phyloP scores from a whole-genome alignment of 2,888 invertebrate species.

The Prosapia bicincta region DNA sequence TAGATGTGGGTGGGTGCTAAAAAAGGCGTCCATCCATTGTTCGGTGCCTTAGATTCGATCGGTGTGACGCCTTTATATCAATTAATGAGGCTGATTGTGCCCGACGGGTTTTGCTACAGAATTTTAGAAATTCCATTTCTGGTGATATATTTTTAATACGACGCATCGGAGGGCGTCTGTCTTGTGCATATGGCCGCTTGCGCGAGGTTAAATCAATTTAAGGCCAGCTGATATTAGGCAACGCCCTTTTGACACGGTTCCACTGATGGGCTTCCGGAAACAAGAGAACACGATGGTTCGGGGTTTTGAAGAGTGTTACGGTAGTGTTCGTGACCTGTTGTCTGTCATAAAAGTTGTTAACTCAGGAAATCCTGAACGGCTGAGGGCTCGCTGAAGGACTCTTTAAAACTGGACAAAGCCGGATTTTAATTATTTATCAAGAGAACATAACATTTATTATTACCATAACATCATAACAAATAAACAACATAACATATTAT shows the following conservation, averaged over 20 bases:
- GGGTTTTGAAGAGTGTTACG: too few species aligned
- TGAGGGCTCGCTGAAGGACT: too few species aligned
- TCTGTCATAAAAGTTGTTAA: too few species aligned
- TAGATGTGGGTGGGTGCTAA: constrained; percentile 28
- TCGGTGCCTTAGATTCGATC: constrained; percentile 21
- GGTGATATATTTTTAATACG: background rate
- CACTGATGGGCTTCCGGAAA: too few species aligned
- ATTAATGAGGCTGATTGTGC: constrained; percentile 18
- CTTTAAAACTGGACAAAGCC: too few species aligned
- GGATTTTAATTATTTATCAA: too few species aligned
- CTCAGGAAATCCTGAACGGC: too few species aligned
- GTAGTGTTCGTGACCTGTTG: too few species aligned
- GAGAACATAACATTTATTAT: too few species aligned
- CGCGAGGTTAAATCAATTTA: background rate
- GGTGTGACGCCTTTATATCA: constrained; percentile 16
- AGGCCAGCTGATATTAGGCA: background rate
- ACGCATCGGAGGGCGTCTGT: background rate
- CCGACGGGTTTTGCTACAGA: background rate
- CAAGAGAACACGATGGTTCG: too few species aligned
- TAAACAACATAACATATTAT: too few species aligned
- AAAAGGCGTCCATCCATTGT: constrained; percentile 19
- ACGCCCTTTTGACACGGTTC: background rate
- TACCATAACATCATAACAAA: too few species aligned
- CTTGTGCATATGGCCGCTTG: background rate
- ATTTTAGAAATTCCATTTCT: background rate